Conservation (phyloP, 2,113 vertebrate genomes). For the Chiloscyllium plagiosum region DNA sequence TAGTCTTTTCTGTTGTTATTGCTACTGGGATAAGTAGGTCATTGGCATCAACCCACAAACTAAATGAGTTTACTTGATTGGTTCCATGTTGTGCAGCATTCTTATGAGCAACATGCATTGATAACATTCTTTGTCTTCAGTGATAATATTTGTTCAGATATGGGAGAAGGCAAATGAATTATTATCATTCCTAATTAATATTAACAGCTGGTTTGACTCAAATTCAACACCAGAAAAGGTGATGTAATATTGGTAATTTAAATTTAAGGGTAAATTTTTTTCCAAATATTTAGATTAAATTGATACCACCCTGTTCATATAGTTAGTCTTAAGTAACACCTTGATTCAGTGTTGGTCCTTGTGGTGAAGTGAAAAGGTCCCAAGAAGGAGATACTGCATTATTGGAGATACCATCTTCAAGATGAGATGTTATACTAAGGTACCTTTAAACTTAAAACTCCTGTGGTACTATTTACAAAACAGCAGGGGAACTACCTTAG, state of each 20-base stretch:
- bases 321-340: background rate
- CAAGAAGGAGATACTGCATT: background rate
- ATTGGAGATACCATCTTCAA: background rate
- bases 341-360: background rate
- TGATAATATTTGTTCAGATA: background rate
- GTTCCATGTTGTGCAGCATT: background rate
- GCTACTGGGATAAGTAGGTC: background rate
- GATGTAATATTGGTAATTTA: background rate
- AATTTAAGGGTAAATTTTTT: background rate
- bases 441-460: background rate
- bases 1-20: background rate
- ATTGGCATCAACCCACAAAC: background rate
- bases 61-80: conserved; percentile 1
- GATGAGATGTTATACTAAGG: background rate
- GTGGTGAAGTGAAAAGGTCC: background rate
- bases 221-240: background rate
- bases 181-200: background rate
- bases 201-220: background rate
- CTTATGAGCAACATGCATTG: background rate
- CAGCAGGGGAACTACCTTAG: background rate
- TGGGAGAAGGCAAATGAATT: background rate
- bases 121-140: background rate
- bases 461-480: background rate
- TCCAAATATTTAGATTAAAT: background rate
- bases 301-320: background rate